These are phyloP conservation scores for Pollenia labialis DNA, from an alignment of 2,888 invertebrate genomes.

Conservation along the genomic window DNA sequence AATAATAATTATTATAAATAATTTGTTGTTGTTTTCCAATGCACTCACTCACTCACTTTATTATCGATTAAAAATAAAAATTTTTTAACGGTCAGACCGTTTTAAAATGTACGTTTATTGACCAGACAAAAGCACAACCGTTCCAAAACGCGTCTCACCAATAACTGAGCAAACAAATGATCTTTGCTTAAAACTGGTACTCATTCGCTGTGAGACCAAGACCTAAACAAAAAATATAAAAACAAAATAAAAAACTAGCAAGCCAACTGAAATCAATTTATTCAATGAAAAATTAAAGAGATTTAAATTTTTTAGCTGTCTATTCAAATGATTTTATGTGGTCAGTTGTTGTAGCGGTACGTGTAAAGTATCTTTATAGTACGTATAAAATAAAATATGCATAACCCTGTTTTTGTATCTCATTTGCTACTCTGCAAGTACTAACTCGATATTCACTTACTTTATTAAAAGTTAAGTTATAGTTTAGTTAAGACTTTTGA, in stretches of 20 bases:
- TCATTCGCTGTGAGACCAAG: neutral
- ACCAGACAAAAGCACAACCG: slow-evolving; percentile 61
- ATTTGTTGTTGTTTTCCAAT: slow-evolving; percentile 12
- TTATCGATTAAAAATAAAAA: slow-evolving; percentile 40
- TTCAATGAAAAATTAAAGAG: slow-evolving; percentile 39
- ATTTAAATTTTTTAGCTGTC: slow-evolving; percentile 20
- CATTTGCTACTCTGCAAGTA: neutral
- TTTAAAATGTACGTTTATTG: slow-evolving; percentile 2
- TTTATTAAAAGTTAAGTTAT: slow-evolving; percentile 21
- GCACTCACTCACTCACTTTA: slow-evolving; percentile 54
- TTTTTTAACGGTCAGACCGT: slow-evolving; percentile 20
- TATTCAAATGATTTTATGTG: slow-evolving; percentile 34
- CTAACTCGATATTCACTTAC: neutral
- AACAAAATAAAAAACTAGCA: neutral
- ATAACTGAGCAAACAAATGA: slow-evolving; percentile 51
- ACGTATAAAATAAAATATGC: too few relatives aligned
- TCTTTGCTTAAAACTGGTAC: neutral
- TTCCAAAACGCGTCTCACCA: slow-evolving; percentile 57
- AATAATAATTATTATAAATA: slow-evolving; percentile 19
- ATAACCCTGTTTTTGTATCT: neutral
- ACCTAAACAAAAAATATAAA: neutral
- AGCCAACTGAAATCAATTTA: slow-evolving; percentile 34
- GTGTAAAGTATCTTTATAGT: slow-evolving; percentile 5
- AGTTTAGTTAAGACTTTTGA: neutral
- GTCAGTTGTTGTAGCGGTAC: slow-evolving; percentile 11